These are phyloP conservation scores for Parauchenoglanis punctatus DNA, from an alignment of 2,797 vertebrate genomes.

Conservation along the genomic window DNA sequence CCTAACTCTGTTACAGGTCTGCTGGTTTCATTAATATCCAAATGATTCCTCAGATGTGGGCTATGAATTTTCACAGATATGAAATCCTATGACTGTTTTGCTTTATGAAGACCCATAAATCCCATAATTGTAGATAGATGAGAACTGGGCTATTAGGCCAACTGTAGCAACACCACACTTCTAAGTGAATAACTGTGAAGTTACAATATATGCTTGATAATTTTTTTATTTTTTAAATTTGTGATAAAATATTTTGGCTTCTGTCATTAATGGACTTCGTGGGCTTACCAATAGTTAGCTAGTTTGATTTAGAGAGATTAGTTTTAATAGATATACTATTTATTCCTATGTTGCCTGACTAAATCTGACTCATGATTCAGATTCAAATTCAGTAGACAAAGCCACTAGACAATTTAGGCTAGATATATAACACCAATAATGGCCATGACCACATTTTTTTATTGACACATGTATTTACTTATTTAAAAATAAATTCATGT, in stretches of 20 bases:
- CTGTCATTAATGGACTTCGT: background rate
- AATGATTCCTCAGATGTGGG: background rate
- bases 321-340: background rate
- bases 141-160: background rate
- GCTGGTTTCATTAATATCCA: slow-evolving; percentile 2
- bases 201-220: background rate
- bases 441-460: background rate
- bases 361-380: background rate
- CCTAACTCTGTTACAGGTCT: background rate
- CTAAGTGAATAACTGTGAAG: background rate
- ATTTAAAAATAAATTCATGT: background rate
- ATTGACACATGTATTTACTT: background rate
- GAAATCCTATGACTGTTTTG: background rate
- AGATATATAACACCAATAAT: background rate
- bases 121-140: background rate
- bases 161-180: background rate
- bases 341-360: background rate
- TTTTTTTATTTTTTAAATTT: background rate
- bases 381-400: background rate
- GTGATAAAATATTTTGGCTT: background rate
- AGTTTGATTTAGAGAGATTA: background rate
- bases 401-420: background rate
- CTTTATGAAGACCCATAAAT: background rate
- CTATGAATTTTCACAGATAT: background rate
- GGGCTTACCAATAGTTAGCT: background rate